phyloP scores from a whole-genome alignment of 2,113 vertebrate genomes.

The Malurus melanocephalus region DNA sequence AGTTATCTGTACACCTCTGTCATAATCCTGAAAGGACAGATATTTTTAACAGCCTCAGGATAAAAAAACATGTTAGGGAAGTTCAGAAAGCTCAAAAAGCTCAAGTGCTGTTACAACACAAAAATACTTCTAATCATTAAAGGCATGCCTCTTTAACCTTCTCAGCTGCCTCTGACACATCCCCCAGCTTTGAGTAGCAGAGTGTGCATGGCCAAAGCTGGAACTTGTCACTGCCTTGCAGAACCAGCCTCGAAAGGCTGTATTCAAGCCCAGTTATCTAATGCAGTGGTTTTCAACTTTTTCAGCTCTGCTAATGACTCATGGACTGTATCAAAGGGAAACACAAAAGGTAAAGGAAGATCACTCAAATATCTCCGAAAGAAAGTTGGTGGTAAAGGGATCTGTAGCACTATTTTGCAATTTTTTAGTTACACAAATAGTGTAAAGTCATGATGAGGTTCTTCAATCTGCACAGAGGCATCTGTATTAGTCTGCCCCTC shows the following conservation, averaged over 20 bases:
- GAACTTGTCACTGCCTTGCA: not conserved
- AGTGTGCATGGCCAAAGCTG: accelerated
- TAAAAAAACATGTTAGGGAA: constrained; percentile 37
- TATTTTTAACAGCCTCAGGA: constrained; percentile 44
- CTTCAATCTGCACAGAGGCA: not conserved
- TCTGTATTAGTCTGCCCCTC: not conserved
- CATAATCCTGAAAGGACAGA: constrained; percentile 25
- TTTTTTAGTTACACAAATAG: not conserved
- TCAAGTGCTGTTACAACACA: not conserved
- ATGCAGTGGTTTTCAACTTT: not conserved
- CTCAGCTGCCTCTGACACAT: not conserved
- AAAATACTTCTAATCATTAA: constrained; percentile 36
- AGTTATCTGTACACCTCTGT: constrained; percentile 54
- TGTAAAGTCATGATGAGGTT: not conserved
- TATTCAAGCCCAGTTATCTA: not conserved
- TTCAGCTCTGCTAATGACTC: not conserved
- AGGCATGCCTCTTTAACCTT: constrained; percentile 27
- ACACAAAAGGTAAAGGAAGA: not conserved
- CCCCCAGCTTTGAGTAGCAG: not conserved
- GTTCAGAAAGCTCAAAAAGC: constrained; percentile 23
- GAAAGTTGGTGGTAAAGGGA: not conserved
- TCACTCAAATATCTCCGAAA: not conserved
- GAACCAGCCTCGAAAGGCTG: not conserved
- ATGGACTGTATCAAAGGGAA: not conserved
- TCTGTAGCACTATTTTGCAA: not conserved